Percentiles rank a stretch among this genome's conserved stretches.
Evolutionary conservation across 2,113 vertebrate species (phyloP).

Genomic region (Amblyornis subalaris): DNA sequence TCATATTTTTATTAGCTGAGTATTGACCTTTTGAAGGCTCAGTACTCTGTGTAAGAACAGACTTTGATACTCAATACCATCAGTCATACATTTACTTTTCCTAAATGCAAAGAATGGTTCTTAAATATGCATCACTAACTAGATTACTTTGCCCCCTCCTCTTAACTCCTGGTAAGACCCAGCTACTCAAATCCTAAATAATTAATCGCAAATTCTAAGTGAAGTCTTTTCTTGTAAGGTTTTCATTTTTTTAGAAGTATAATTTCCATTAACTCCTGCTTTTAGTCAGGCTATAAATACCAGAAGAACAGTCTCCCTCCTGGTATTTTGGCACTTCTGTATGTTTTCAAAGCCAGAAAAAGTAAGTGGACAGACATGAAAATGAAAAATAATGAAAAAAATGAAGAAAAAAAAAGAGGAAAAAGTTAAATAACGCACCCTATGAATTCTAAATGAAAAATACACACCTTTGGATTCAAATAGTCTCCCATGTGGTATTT

Average conservation of each 20-base stretch:
- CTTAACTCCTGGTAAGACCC: not conserved
- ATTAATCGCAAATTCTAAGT: conserved; percentile 4
- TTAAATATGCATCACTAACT: not conserved
- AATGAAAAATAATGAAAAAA: conserved; percentile 22
- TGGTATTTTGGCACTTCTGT: conserved; percentile 62
- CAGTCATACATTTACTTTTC: not conserved
- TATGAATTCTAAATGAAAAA: not conserved
- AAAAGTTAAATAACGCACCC: not conserved
- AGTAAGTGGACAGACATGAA: conserved; percentile 36
- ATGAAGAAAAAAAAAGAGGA: not conserved
- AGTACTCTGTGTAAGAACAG: not conserved
- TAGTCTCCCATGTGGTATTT: not conserved
- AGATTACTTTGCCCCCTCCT: not conserved
- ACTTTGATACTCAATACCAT: not conserved
- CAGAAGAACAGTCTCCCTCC: conserved; percentile 48
- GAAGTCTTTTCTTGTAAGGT: not conserved
- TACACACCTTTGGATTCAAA: not conserved
- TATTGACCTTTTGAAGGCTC: not conserved
- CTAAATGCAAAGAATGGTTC: not conserved
- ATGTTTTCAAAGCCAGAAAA: conserved; percentile 58
- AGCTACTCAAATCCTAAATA: not conserved
- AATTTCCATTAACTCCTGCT: conserved; percentile 64
- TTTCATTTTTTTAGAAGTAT: not conserved
- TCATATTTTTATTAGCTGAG: not conserved
- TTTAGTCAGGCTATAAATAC: conserved; percentile 58